phyloP scores from a whole-genome alignment of 1,140 invertebrate genomes.

The Heliconius congener region DNA sequence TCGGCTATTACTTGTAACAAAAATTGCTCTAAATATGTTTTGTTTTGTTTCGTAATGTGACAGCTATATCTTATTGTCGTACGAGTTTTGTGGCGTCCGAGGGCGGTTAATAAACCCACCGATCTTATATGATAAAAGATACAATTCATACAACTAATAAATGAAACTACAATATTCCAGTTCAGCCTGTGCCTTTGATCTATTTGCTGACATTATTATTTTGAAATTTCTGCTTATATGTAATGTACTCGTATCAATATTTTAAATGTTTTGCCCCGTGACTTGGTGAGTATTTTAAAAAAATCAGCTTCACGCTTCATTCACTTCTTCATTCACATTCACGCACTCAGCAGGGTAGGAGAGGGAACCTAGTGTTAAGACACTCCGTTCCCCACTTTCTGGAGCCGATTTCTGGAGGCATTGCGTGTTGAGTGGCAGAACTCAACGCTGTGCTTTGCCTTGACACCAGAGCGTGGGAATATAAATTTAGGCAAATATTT shows the following conservation, averaged over 20 bases:
- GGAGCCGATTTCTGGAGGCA: no score
- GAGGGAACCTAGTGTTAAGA: no score
- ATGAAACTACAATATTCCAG: neutral
- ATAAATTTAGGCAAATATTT: no score
- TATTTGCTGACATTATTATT: neutral
- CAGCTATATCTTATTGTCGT: conserved; percentile 26
- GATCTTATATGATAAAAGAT: conserved; percentile 28
- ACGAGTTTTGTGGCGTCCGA: conserved; percentile 40
- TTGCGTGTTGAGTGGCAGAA: no score
- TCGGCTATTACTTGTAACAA: neutral
- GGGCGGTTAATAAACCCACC: conserved; percentile 49
- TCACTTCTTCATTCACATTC: no score
- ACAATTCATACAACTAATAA: neutral
- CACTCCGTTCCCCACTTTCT: no score
- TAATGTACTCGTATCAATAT: neutral
- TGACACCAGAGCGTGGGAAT: no score
- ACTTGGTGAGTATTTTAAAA: no score
- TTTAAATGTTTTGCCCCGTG: neutral
- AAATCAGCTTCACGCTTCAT: no score
- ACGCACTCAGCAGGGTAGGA: no score
- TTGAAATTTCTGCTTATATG: neutral
- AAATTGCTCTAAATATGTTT: neutral
- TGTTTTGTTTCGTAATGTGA: conserved; percentile 29
- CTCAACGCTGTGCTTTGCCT: no score
- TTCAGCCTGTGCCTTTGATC: neutral